phyloP scores from a whole-genome alignment of 2,113 vertebrate species.

The Triplophysa tibetana region DNA sequence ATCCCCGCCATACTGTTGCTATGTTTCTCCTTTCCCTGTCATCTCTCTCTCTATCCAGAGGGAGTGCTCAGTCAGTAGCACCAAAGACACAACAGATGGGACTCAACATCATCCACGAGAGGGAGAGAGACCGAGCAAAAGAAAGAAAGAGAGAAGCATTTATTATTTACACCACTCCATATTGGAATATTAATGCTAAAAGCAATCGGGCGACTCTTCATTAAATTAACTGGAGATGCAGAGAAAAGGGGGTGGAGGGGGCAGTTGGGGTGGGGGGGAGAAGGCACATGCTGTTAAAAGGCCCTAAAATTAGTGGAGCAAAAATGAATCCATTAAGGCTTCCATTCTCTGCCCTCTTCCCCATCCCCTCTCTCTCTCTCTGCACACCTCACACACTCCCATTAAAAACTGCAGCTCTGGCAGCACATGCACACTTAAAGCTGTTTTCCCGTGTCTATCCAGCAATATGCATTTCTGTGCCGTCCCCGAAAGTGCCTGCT shows the following conservation, averaged over 20 bases:
- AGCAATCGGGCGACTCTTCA: slow-evolving; percentile 78
- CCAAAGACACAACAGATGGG: slow-evolving; percentile 74
- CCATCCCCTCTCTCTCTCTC: slow-evolving; percentile 45
- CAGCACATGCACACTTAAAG: slow-evolving; percentile 63
- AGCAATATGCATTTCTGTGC: slow-evolving; percentile 71
- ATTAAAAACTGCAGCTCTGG: slow-evolving; percentile 66
- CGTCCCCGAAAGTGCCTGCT: slow-evolving; percentile 74
- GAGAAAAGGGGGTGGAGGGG: slow-evolving; percentile 45
- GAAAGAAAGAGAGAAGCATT: slow-evolving; percentile 67
- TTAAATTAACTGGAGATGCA: slow-evolving; percentile 76
- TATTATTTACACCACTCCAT: slow-evolving; percentile 81
- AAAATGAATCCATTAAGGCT: slow-evolving; percentile 79
- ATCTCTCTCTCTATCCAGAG: slow-evolving; percentile 40
- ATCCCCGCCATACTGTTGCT: slow-evolving; percentile 28
- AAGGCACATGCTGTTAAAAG: slow-evolving; percentile 73
- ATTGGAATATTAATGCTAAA: slow-evolving; percentile 91
- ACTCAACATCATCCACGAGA: slow-evolving; percentile 73
- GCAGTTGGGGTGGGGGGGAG: slow-evolving; percentile 28
- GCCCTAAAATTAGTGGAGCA: slow-evolving; percentile 81
- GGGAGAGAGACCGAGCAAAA: slow-evolving; percentile 53
- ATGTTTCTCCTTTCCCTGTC: slow-evolving; percentile 44
- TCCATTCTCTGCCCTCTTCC: slow-evolving; percentile 53
- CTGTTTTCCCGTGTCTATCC: slow-evolving; percentile 56
- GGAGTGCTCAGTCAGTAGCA: slow-evolving; percentile 64
- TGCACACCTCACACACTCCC: slow-evolving; percentile 32